phyloP scores from a whole-genome alignment of 2,797 vertebrate species.

The Falco cherrug region DNA sequence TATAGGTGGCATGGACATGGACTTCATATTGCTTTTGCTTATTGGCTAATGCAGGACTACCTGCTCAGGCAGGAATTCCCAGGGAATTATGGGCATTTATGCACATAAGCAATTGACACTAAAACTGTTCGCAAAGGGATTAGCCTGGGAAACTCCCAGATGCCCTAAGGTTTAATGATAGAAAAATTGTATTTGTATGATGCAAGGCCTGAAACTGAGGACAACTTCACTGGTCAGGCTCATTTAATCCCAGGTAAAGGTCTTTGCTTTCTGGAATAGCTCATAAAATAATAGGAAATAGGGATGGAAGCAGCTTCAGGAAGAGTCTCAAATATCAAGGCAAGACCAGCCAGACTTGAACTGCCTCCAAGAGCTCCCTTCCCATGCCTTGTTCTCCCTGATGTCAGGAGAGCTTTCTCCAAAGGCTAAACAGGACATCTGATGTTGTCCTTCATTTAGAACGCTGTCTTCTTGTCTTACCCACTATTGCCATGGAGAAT shows the following conservation, averaged over 20 bases:
- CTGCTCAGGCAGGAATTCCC: neutral
- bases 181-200: neutral
- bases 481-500: neutral
- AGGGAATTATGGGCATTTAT: neutral
- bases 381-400: neutral
- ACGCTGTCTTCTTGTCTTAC: neutral
- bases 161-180: neutral
- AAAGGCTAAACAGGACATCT: neutral
- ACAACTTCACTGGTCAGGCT: neutral
- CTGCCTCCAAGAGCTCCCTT: neutral
- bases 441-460: neutral
- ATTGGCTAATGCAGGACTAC: neutral
- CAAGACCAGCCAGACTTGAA: neutral
- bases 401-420: neutral
- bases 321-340: neutral
- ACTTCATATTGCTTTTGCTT: neutral
- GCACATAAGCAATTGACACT: neutral
- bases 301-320: neutral
- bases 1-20: neutral
- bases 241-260: neutral
- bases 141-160: neutral
- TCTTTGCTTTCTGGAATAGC: neutral
- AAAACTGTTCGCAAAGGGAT: neutral
- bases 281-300: neutral
- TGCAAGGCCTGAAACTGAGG: neutral